phyloP scores from a whole-genome alignment of 2,888 invertebrate genomes.

The Caenorhabditis angaria region DNA sequence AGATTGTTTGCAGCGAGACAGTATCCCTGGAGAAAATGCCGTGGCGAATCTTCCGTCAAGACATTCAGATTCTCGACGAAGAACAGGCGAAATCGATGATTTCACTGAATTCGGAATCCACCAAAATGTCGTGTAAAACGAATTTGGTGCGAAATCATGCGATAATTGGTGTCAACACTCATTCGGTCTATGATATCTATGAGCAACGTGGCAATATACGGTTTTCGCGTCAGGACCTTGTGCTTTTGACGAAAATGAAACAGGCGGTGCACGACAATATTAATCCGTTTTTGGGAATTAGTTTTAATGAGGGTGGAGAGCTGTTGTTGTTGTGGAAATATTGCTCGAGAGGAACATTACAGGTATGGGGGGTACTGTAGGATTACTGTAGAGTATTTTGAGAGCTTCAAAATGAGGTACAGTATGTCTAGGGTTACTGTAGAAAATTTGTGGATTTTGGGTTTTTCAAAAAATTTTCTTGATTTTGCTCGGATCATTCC shows the following conservation, averaged over 20 bases:
- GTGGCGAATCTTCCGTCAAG: constrained; percentile 52
- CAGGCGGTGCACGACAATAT: constrained; percentile 94
- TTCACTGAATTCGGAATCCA: constrained; percentile 46
- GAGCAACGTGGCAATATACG: constrained; percentile 46
- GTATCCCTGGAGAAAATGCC: constrained; percentile 52
- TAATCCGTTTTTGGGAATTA: constrained; percentile 88
- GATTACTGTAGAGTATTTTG: no score
- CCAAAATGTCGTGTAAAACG: constrained; percentile 48
- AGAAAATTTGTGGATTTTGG: no score
- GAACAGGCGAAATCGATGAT: constrained; percentile 58
- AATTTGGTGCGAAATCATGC: constrained; percentile 61
- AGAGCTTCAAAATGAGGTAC: no score
- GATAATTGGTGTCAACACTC: constrained; percentile 62
- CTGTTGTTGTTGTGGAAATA: constrained; percentile 57
- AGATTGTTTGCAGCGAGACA: constrained; percentile 44
- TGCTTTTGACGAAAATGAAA: constrained; percentile 77
- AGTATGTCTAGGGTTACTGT: no score
- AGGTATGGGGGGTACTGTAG: constrained; percentile 8
- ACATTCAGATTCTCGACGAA: constrained; percentile 52
- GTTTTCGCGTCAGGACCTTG: constrained; percentile 48
- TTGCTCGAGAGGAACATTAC: constrained; percentile 34
- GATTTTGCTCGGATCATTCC: no score
- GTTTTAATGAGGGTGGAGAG: constrained; percentile 54
- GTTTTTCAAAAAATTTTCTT: no score
- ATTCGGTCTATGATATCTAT: constrained; percentile 49